These are phyloP conservation scores for Paramormyrops kingsleyae DNA, from an alignment of 2,113 vertebrate species.

Conservation along the genomic window DNA sequence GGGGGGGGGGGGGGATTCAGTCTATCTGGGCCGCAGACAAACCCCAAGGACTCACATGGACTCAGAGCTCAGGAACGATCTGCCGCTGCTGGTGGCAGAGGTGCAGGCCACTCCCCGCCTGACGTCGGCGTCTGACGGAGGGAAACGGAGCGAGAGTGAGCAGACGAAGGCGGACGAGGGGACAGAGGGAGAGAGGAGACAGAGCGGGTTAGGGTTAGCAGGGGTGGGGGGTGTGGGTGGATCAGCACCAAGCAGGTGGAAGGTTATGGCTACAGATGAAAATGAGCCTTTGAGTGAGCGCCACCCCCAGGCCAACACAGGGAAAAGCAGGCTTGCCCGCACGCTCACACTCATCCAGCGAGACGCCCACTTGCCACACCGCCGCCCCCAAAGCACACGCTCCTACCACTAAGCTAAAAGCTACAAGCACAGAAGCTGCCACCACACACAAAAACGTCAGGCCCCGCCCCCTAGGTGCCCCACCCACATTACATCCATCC, in stretches of 20 bases:
- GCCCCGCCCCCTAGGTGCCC: slow-evolving; percentile 16
- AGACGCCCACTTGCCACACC: background rate
- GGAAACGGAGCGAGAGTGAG: background rate
- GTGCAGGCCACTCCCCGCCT: slow-evolving; percentile 61
- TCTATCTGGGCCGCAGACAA: background rate
- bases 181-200: background rate
- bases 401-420: slow-evolving; percentile 3
- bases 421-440: slow-evolving; percentile 23
- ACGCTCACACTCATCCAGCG: background rate
- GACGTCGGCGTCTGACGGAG: slow-evolving; percentile 77
- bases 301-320: background rate
- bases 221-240: background rate
- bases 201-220: background rate
- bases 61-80: slow-evolving; percentile 71
- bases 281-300: slow-evolving; percentile 7
- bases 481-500: slow-evolving; percentile 9
- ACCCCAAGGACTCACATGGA: slow-evolving; percentile 64
- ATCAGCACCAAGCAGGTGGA: background rate
- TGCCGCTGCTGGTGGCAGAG: slow-evolving; percentile 41
- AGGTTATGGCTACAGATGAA: background rate
- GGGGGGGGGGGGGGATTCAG: too few species aligned
- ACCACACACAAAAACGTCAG: slow-evolving; percentile 25
- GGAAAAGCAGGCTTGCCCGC: background rate
- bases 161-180: background rate
- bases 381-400: background rate